Percentiles rank a stretch among this genome's conserved stretches.
phyloP scores from a whole-genome alignment of 2,113 vertebrate species.

The Mohoua ochrocephala region DNA sequence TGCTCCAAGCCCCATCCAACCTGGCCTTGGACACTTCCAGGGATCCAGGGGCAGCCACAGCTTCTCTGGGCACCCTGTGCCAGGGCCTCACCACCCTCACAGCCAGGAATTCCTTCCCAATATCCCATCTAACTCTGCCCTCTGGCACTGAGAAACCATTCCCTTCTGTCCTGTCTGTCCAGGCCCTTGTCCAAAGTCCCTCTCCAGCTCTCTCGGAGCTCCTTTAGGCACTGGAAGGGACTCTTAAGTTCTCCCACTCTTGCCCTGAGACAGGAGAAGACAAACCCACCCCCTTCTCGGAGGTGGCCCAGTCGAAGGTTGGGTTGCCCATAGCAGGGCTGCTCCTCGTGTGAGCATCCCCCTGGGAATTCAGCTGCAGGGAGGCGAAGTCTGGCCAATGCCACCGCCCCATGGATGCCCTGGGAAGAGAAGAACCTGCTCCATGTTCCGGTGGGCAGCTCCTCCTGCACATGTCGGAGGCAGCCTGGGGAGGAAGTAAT shows the following conservation, averaged over 20 bases:
- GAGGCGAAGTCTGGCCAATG: background rate
- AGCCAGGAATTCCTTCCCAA: background rate
- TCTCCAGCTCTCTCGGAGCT: background rate
- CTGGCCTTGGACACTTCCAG: too few species aligned
- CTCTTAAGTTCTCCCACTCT: background rate
- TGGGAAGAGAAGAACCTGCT: background rate
- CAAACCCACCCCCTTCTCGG: background rate
- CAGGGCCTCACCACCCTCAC: background rate
- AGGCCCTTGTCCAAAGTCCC: background rate
- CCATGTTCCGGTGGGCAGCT: background rate
- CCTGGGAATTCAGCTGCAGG: background rate
- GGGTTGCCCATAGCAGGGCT: rapidly evolving
- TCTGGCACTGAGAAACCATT: background rate
- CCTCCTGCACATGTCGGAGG: background rate
- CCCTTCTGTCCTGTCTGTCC: too few species aligned
- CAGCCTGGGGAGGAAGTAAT: background rate
- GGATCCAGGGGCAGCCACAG: background rate
- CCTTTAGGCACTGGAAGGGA: background rate
- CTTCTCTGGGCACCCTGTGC: rapidly evolving
- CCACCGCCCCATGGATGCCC: rapidly evolving
- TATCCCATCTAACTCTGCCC: too few species aligned
- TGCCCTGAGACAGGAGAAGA: background rate
- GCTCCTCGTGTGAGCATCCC: background rate
- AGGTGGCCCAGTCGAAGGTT: rapidly evolving
- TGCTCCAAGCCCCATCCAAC: rapidly evolving